phyloP scores from a whole-genome alignment of 2,113 vertebrate genomes.

The Craseonycteris thonglongyai region DNA sequence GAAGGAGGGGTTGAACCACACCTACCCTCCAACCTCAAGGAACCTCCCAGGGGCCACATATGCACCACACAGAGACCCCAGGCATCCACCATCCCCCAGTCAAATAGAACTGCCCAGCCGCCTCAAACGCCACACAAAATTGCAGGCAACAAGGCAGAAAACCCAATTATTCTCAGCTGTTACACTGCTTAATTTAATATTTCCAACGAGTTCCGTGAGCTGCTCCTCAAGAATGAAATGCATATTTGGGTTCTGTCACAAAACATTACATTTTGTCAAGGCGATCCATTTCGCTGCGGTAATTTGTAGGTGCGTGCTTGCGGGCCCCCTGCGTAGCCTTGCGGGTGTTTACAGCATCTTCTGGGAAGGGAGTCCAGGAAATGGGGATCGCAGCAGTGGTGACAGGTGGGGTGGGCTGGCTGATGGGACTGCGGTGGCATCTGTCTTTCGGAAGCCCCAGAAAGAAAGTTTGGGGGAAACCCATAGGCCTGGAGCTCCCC shows the following conservation, averaged over 20 bases:
- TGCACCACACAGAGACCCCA: too few species aligned
- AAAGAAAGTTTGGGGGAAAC: not conserved
- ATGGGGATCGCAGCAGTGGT: constrained; percentile 17
- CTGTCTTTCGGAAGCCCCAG: constrained; percentile 21
- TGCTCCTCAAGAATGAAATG: constrained; percentile 84
- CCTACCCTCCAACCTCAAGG: not conserved
- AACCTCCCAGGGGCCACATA: not conserved
- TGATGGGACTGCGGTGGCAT: constrained; percentile 16
- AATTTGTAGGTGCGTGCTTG: constrained; percentile 82
- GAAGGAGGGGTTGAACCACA: not conserved
- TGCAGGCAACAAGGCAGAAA: constrained; percentile 95
- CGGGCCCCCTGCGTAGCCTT: constrained; percentile 66
- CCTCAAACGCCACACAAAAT: constrained; percentile 85
- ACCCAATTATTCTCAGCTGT: constrained; percentile 98
- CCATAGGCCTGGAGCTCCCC: rapidly evolving
- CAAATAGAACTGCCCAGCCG: constrained; percentile 76
- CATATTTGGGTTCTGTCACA: constrained; percentile 92
- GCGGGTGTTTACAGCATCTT: constrained; percentile 63
- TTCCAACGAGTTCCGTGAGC: constrained; percentile 89
- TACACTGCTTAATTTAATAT: constrained; percentile 99
- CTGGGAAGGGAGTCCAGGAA: constrained; percentile 47
- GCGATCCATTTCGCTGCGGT: constrained; percentile 88
- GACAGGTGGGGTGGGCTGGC: not conserved
- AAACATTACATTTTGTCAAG: constrained; percentile 91
- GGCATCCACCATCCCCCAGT: not conserved